Conservation (phyloP, 2,113 vertebrate genomes). For the Burhinus bistriatus region DNA sequence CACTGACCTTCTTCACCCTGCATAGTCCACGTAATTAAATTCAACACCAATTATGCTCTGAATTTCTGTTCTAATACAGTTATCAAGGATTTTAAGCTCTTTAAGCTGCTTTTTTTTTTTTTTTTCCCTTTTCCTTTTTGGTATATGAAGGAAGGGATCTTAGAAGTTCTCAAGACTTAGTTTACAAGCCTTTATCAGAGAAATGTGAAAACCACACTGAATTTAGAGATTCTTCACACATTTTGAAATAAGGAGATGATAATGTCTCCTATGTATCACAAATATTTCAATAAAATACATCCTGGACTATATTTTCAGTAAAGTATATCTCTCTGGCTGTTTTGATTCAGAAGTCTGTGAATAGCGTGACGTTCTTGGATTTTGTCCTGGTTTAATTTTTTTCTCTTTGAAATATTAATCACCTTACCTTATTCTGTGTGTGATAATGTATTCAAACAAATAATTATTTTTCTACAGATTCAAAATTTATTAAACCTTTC, state of each 20-base stretch:
- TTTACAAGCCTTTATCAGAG: neutral
- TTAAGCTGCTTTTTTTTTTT: neutral
- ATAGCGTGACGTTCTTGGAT: neutral
- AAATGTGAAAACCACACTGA: neutral
- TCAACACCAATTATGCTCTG: neutral
- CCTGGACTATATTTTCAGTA: neutral
- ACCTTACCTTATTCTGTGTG: neutral
- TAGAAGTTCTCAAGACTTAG: neutral
- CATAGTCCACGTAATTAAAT: slow-evolving; percentile 21
- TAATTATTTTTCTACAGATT: neutral
- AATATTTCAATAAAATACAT: neutral
- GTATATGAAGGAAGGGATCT: neutral
- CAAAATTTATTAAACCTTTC: neutral
- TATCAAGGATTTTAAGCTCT: neutral
- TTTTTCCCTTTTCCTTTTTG: neutral
- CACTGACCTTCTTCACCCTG: neutral
- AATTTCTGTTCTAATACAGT: neutral
- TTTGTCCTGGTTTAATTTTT: neutral
- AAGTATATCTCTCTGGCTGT: neutral
- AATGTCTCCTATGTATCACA: neutral
- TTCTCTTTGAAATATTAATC: neutral
- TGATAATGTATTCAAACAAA: neutral
- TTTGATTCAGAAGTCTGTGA: neutral
- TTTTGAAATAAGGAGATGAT: neutral
- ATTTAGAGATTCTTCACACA: neutral